Base-by-base conservation (phyloP, 2,888 invertebrate species). In the Graphium colonna region DNA sequence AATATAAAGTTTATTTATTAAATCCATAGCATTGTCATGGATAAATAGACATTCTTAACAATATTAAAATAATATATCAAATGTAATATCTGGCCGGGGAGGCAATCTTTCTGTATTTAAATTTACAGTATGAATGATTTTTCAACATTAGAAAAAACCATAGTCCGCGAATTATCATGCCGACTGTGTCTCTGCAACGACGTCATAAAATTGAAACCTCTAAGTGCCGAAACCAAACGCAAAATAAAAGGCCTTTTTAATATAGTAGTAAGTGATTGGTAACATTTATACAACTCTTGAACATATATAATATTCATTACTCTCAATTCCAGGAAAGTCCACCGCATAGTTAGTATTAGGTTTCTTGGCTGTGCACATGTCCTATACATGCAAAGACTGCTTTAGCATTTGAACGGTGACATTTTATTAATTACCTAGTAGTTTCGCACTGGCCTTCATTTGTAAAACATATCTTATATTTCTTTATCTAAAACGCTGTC, bases 161-260 rank as follows among this genome's bases (percentile, higher is more conserved):
- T 88, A 69, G 86, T 89, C 52, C 84, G 88, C 49, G 89, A 89
- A 69, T 70, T 88, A 58, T 82, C 89, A 16, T 89, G 89, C 68
- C 81, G 89, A 28, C 64, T 89, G 62, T 89, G 89, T 68, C 65
- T 89, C 41, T 87, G 88, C 64, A 81, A 77, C n/a, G 89, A 89
- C 64, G 82, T 86, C 15, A 75, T 81, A 38, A 87, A 84, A 67
- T 67, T 89, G 21, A 89, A 88, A 56, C 87, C 89, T 4, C 74
- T 89, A 9, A 89, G 79, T 57, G 67, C 77, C 0, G 89, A 89
- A 62, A 60, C 83, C 18, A 89, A 89, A 58, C 69, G 88, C 26
- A 88, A 87, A 64, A 78, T 89, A 46, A 87, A 85, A 60, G 77
- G 68, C 57, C 77, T 88, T 18, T 89, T 87, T 60, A 81, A 85